Percentiles rank a stretch among this genome's conserved stretches.
These are phyloP conservation scores for Drosophila demipolita DNA, from an alignment of 2,888 invertebrate genomes.

Conservation along the genomic window DNA sequence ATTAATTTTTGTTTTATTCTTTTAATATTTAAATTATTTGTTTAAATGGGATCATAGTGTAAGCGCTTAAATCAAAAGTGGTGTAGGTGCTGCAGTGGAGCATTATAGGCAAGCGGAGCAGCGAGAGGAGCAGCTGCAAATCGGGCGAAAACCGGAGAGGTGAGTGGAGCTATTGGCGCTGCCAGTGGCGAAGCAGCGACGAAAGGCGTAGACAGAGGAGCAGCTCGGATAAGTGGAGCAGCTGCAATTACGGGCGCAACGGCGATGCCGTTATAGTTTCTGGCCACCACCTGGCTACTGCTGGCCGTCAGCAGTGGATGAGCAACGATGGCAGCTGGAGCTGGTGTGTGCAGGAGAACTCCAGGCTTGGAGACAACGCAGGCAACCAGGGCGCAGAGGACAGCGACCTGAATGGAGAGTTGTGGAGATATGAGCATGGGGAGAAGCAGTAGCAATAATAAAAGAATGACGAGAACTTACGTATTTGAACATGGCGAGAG, in stretches of 20 bases:
- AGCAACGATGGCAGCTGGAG: slow-evolving; percentile 47
- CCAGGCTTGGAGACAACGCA: slow-evolving; percentile 57
- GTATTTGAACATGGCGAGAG: slow-evolving; percentile 62
- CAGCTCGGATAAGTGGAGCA: slow-evolving; percentile 40
- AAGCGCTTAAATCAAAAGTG: slow-evolving; percentile 22
- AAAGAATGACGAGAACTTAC: slow-evolving; percentile 41
- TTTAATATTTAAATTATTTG: slow-evolving; percentile 7
- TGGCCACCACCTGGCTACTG: slow-evolving; percentile 68
- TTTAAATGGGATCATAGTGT: slow-evolving; percentile 24
- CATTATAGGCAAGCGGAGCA: slow-evolving; percentile 22
- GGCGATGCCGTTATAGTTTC: slow-evolving; percentile 70
- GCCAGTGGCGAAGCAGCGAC: slow-evolving; percentile 32
- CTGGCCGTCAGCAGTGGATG: slow-evolving; percentile 66
- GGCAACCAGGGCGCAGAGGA: slow-evolving; percentile 49
- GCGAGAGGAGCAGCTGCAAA: slow-evolving; percentile 30
- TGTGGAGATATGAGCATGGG: neutral
- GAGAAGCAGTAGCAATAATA: neutral
- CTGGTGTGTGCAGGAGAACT: slow-evolving; percentile 36
- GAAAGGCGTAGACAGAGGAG: slow-evolving; percentile 38
- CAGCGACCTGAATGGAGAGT: slow-evolving; percentile 27
- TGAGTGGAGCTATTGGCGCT: slow-evolving; percentile 19
- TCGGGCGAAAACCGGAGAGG: slow-evolving; percentile 31
- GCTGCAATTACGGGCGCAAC: slow-evolving; percentile 55
- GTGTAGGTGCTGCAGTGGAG: slow-evolving; percentile 18
- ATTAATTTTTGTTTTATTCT: neutral